These are phyloP conservation scores for Apotomis betuletana DNA, from an alignment of 2,888 invertebrate genomes.

Conservation along the genomic window DNA sequence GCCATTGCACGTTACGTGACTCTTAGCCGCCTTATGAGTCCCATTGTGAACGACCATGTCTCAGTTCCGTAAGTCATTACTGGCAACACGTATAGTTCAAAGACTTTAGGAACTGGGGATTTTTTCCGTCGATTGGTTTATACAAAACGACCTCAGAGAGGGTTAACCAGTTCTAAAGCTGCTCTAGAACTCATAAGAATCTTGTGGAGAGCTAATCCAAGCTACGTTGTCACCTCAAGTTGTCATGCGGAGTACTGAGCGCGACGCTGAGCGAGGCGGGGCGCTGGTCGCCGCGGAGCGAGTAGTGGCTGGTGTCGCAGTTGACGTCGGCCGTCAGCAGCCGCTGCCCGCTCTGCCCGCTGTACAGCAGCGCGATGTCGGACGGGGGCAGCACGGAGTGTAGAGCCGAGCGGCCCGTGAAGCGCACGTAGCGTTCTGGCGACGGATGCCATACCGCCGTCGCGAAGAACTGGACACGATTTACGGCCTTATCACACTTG, in stretches of 20 bases:
- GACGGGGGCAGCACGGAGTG: constrained; percentile 66
- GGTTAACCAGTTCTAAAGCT: no score
- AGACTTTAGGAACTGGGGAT: no score
- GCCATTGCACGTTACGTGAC: no score
- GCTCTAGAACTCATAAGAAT: no score
- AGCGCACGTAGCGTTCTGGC: constrained; percentile 69
- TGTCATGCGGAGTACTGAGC: constrained; percentile 69
- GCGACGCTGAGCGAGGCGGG: constrained; percentile 62
- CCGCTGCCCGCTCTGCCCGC: constrained; percentile 56
- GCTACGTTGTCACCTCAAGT: constrained; percentile 59
- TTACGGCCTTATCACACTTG: no score
- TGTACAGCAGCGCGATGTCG: constrained; percentile 60
- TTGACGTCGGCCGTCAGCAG: constrained; percentile 63
- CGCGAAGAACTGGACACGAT: constrained; percentile 63
- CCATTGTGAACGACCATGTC: no score
- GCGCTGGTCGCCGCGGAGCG: constrained; percentile 69
- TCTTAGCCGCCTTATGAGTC: no score
- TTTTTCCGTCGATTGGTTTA: no score
- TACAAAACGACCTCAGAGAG: no score
- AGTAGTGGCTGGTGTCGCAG: constrained; percentile 60
- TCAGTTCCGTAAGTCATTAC: no score
- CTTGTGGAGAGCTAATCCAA: no score
- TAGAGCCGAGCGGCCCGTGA: constrained; percentile 71
- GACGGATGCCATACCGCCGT: constrained; percentile 79
- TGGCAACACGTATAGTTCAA: no score